A percentile compares a stretch with the other conserved stretches of the same genome.
Evolutionary conservation across 1,140 invertebrate genomes (phyloP).

Genomic region (Drosophila oshimai): DNA sequence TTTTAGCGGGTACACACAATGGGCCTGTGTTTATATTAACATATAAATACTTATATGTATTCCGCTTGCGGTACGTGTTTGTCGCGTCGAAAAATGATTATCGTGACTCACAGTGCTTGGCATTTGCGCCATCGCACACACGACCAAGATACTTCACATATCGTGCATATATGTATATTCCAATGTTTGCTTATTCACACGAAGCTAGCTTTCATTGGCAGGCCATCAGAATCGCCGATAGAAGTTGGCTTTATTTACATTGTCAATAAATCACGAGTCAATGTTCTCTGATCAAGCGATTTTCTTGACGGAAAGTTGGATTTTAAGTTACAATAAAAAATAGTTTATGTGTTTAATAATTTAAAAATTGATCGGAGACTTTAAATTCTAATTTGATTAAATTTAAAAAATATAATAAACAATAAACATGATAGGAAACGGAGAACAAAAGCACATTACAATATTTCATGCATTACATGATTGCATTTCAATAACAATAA

Average conservation of each 20-base stretch:
- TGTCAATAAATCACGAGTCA: not conserved
- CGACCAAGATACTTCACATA: slow-evolving; percentile 48
- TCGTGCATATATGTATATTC: slow-evolving; percentile 39
- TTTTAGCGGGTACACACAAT: slow-evolving; percentile 32
- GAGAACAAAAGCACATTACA: not conserved
- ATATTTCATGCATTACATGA: not conserved
- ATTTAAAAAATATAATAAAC: no score
- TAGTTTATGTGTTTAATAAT: not conserved
- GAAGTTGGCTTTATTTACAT: not conserved
- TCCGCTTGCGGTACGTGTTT: slow-evolving; percentile 59
- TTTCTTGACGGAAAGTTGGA: not conserved
- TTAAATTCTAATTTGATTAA: no score
- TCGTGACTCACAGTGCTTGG: slow-evolving; percentile 77
- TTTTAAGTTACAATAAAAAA: not conserved
- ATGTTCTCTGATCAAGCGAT: not conserved
- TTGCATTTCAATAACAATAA: slow-evolving; percentile 9
- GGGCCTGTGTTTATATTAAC: slow-evolving; percentile 35
- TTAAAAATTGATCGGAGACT: no score
- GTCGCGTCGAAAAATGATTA: slow-evolving; percentile 66
- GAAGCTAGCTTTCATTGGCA: slow-evolving; percentile 40
- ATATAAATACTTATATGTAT: slow-evolving; percentile 44
- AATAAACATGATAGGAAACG: not conserved
- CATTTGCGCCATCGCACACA: slow-evolving; percentile 68
- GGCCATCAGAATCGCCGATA: slow-evolving; percentile 24
- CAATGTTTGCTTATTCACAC: slow-evolving; percentile 51